Evolutionary conservation across 2,797 vertebrate genomes (phyloP), one percentile per base, ranked within the genome.

Genomic region (Phalanger gymnotis): DNA sequence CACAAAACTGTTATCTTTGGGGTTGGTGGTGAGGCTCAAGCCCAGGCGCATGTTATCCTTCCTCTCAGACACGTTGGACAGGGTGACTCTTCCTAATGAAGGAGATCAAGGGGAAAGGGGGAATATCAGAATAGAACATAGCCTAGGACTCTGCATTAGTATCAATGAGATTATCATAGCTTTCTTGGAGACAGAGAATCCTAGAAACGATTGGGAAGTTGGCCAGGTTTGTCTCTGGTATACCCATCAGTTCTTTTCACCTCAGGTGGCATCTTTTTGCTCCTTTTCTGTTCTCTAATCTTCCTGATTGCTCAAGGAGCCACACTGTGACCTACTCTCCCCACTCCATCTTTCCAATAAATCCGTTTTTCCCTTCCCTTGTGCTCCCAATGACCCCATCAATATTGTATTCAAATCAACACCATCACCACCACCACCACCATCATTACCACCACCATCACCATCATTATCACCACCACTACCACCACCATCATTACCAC

Each of bases 21-120:
- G 99, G 98, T 99, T 99, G 90, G 99, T 99, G 34, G 99, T 98
- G 91, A 99, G 99, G 61, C 99, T 99, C 99, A 99, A 99, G 53
- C 99, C 99, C 27, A 99, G 99, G 92, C 99, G 99, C 99, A 99
- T 99, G 99, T 99, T 99, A 98, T 99, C 99, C 98, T 99, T 99
- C 95, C 99, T 98, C 98, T 99, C 99, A 0, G 99, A 99, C 94
- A 99, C 99, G 7, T 99, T 99, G 98, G 99, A 99, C 96, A 99
- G 99, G 40, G 99, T 99, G 98, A 99, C 99, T 98, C 99, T 99
- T 98, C 99, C 99, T 99, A 98, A 4, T 97, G 98, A 97, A 96
- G 97, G 98, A 97, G 25, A 91, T 47, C 73, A 51, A 87, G 40
- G 13, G 40, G 22, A 87, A 25, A n/a, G 27, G 31, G 54, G 98